Evolutionary conservation across 1,140 invertebrate genomes (phyloP), one percentile per base, ranked within the genome.

Genomic region (Ctenoplectra terminalis): DNA sequence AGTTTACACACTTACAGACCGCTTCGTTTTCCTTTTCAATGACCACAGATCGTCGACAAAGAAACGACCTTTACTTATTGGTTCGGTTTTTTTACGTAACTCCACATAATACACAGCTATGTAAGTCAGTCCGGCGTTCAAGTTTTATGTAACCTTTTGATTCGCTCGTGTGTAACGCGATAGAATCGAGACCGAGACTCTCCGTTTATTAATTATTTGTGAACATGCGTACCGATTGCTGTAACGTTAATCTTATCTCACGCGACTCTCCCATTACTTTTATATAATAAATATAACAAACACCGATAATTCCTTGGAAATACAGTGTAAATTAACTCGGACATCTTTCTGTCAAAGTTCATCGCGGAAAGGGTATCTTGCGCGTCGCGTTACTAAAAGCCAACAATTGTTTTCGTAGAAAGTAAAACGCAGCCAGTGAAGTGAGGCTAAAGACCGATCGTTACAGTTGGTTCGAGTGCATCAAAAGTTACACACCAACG

Each of bases 1-100:
- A 61, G 40, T 70, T 64, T 20, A 40, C 29, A 48, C 48, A 48
- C 40, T 72, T 83, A 72, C 46, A 52, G 17, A 61, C 40, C 40
- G 17, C 43, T 54, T 50, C 46, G 66, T 83, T 58, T 78, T 43
- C 82, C 54, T 76, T 84, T 40, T 17, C 81, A 64, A 70, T 50
- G 69, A 77, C 69, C 48, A 61, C 61, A 54, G 64, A 77, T 61
- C 60, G 9, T 34, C 26, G 61, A 26, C 50, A 37, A 17, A 48
- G 34, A 43, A 31, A 37, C 60, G 26, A 50, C 5, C 66, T 52
- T n/a, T 26, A 5, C 72, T 76, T 48, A 64, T 73, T 73, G 34
- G 15, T 20, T 76, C 63, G 9, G 23, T 40, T 29, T 31, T 50
- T 31, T 81, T 81, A 76, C 72, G 61, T 81, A 66, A 81, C 72